Evolutionary conservation across 2,113 vertebrate genomes (phyloP).

Genomic region (Phodopus roborovskii): DNA sequence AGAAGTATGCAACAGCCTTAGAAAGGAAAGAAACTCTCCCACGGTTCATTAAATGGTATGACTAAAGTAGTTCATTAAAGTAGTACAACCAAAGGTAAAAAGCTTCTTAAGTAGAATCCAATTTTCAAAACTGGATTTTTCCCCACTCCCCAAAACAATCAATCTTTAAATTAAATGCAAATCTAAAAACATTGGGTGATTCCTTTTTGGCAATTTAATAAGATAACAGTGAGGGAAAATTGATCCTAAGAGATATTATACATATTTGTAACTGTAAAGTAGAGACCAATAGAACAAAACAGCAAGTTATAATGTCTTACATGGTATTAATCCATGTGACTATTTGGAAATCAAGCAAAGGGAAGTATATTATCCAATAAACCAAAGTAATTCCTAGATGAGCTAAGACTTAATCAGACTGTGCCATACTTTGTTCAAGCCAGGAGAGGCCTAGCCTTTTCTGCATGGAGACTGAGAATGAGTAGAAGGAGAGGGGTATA

Average conservation of each 20-base stretch:
- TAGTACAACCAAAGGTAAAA: background rate
- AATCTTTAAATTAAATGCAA: background rate
- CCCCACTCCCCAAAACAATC: background rate
- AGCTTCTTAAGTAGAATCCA: background rate
- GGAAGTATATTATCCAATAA: background rate
- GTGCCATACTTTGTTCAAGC: no score
- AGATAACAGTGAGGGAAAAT: background rate
- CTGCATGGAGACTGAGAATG: no score
- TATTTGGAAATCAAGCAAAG: background rate
- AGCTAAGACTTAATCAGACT: background rate
- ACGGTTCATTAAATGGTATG: background rate
- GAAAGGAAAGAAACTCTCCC: background rate
- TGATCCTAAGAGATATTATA: background rate
- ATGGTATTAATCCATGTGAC: background rate
- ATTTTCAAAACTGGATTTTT: background rate
- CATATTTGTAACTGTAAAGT: background rate
- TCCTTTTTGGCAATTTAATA: constrained; percentile 2
- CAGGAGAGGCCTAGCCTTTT: no score
- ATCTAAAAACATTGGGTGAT: background rate
- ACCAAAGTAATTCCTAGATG: constrained; percentile 18
- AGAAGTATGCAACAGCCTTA: background rate
- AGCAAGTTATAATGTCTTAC: background rate
- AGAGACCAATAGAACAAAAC: background rate
- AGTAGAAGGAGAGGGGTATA: no score
- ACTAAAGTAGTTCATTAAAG: background rate